These are phyloP conservation scores for Zosterops hypoxanthus DNA, from an alignment of 2,113 vertebrate genomes.

Conservation along the genomic window DNA sequence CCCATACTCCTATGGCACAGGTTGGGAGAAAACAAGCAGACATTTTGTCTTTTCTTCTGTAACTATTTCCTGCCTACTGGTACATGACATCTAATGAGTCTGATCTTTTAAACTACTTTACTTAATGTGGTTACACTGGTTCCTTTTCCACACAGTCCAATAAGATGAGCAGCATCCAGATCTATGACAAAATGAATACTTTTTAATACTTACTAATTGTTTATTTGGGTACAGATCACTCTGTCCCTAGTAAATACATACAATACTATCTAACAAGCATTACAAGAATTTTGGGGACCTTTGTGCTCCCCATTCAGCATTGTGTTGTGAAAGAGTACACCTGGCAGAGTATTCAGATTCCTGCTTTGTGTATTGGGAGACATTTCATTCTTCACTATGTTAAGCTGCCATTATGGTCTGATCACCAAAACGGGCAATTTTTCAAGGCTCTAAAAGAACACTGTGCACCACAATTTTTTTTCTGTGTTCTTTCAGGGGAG, in stretches of 20 bases:
- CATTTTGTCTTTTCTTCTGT: background rate
- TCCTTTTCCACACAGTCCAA: background rate
- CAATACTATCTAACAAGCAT: background rate
- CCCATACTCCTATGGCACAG: background rate
- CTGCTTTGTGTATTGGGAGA: background rate
- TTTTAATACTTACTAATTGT: background rate
- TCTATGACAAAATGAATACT: background rate
- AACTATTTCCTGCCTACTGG: accelerated
- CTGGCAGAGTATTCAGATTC: background rate
- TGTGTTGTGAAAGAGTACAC: background rate
- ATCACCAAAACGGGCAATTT: background rate
- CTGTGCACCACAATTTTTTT: background rate
- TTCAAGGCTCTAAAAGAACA: background rate
- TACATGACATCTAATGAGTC: background rate
- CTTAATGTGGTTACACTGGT: background rate
- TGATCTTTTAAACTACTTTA: background rate
- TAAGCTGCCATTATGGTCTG: background rate
- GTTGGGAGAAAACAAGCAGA: background rate
- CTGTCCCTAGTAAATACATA: background rate
- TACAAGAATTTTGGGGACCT: background rate
- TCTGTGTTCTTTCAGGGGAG: background rate
- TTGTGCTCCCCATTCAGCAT: background rate
- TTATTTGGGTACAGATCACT: background rate
- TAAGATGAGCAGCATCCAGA: background rate
- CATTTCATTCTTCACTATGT: background rate